phyloP scores from a whole-genome alignment of 1,140 invertebrate genomes.

The Pissodes strobi region DNA sequence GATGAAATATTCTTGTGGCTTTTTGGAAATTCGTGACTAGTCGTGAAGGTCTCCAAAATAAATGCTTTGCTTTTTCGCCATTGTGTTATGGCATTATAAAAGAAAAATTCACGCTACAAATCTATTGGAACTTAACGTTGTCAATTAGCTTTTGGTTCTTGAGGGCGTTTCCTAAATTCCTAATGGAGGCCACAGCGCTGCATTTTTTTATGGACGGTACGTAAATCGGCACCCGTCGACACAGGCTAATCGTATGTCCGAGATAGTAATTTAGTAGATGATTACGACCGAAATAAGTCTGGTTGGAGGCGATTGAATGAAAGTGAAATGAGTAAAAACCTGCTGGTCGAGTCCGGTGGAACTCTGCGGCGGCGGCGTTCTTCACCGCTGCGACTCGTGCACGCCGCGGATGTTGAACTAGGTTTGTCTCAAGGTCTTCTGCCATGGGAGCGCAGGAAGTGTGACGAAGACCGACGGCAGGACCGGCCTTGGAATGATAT shows the following conservation, averaged over 20 bases:
- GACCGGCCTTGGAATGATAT: constrained; percentile 20
- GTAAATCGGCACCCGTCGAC: background rate
- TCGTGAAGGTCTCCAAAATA: no score
- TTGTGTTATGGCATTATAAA: no score
- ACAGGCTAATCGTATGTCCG: background rate
- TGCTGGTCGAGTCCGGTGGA: constrained; percentile 37
- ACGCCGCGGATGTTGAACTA: constrained; percentile 54
- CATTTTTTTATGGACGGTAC: no score
- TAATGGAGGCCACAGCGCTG: no score
- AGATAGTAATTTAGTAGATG: constrained; percentile 6
- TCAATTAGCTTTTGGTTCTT: no score
- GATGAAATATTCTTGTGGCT: no score
- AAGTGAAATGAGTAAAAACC: constrained; percentile 53
- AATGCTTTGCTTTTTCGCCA: no score
- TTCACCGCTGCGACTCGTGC: no score
- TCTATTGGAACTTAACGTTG: no score
- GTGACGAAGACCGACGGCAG: constrained; percentile 41
- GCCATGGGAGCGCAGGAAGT: constrained; percentile 49
- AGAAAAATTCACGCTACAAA: no score
- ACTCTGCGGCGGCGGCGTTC: constrained; percentile 1
- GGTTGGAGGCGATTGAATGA: constrained; percentile 45
- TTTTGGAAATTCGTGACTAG: no score
- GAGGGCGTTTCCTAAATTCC: no score
- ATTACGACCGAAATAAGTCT: constrained; percentile 30
- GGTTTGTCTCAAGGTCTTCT: constrained; percentile 54